Base-by-base conservation (phyloP, 2,113 vertebrate genomes). In the Tachycineta bicolor region DNA sequence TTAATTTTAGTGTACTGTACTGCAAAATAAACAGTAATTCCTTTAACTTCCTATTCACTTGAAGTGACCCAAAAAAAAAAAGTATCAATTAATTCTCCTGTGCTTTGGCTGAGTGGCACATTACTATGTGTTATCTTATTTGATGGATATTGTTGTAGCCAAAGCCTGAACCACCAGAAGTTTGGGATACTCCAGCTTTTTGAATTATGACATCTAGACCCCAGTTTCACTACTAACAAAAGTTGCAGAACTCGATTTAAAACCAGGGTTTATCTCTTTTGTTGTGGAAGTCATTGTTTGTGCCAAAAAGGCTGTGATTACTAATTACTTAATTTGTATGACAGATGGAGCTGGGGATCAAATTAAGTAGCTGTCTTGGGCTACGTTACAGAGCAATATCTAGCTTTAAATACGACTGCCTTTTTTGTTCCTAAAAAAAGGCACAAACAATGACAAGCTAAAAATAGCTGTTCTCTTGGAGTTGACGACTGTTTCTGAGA, bases 381-480 rank as follows among this genome's bases (percentile, higher is more conserved):
- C 95, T 96, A 92, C 12, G 2, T 85, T 89, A 74, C 79, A 96
- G 83, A 97, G 97, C 94, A 96, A 53, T 96, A 96, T 97, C 93
- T 86, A 92, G 96, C 58, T 97, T 97, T 97, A 97, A 96, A 96
- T 79, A 94, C 33, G 71, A 94, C 94, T 97, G 96, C 81, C 83
- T 98, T 97, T 97, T 97, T 91, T 50, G 1, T 96, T 95, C 93
- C 97, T 97, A 96, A 97, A 98, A 97, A 95, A 97, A 97, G 94
- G 78, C 95, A 98, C 96, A 97, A 98, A 97, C 97, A 98, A 98
- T 97, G 97, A 97, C 78, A 88, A 77, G 88, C 97, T 97, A 96
- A 98, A 98, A 98, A 98, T 98, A 98, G 96, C 97, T 97, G 90
- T 96, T 98, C 97, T 93, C 97, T 98, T 96, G 96, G 97, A 97